phyloP scores from a whole-genome alignment of 1,140 invertebrate genomes.

The Drosophila elegans region DNA sequence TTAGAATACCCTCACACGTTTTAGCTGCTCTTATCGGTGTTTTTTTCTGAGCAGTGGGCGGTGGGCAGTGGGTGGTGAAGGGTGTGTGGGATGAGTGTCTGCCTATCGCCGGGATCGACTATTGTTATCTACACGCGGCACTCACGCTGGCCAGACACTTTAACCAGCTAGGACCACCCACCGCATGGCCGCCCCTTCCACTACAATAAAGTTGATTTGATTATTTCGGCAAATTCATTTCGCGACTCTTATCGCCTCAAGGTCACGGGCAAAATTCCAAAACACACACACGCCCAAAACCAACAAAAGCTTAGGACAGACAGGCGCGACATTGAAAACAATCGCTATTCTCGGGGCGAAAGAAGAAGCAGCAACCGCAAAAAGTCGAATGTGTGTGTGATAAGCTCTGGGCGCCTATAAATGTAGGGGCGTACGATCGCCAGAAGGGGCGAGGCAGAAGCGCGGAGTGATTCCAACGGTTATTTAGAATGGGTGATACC shows the following conservation, averaged over 20 bases:
- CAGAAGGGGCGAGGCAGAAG: neutral
- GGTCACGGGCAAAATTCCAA: conserved; percentile 81
- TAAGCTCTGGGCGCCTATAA: conserved; percentile 32
- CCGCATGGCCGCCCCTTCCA: neutral
- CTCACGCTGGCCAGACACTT: conserved; percentile 46
- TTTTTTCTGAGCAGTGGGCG: neutral
- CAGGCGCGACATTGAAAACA: conserved; percentile 78
- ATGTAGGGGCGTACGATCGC: conserved; percentile 9
- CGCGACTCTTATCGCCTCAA: conserved; percentile 80
- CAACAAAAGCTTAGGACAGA: conserved; percentile 18
- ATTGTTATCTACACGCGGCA: conserved; percentile 71
- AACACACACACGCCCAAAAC: conserved; percentile 32
- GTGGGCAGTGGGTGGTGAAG: neutral
- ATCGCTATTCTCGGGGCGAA: conserved; percentile 44
- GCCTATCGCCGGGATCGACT: conserved; percentile 51
- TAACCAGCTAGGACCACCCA: conserved; percentile 6
- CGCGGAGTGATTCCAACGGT: conserved; percentile 16
- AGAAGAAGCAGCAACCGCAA: conserved; percentile 19
- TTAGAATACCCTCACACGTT: conserved; percentile 52
- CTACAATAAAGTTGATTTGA: conserved; percentile 56
- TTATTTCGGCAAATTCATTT: conserved; percentile 82
- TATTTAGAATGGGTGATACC: conserved; percentile 1
- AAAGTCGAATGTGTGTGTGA: conserved; percentile 17
- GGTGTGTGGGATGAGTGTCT: conserved; percentile 21
- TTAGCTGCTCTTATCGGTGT: conserved; percentile 16